Evolutionary conservation across 2,113 vertebrate species (phyloP).

Genomic region (Paramormyrops kingsleyae): DNA sequence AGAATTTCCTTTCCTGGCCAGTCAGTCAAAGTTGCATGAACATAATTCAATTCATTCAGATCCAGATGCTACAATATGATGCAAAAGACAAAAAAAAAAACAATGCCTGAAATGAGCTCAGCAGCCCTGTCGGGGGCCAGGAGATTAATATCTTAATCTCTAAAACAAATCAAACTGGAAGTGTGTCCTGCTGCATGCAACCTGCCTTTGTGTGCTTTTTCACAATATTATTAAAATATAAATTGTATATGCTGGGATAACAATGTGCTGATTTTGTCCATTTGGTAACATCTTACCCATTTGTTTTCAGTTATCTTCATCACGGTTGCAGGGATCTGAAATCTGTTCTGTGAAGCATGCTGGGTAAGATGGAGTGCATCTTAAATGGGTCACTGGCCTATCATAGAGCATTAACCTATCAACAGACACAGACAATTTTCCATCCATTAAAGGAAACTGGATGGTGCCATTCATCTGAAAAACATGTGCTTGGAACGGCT

Average conservation of each 20-base stretch:
- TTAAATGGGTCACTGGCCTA: neutral
- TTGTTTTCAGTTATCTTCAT: neutral
- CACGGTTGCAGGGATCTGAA: neutral
- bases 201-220: neutral
- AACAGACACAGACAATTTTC: neutral
- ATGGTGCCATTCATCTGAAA: neutral
- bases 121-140: neutral
- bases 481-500: neutral
- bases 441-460: neutral
- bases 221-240: neutral
- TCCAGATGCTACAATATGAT: neutral
- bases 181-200: neutral
- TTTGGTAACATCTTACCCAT: neutral
- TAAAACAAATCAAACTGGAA: neutral
- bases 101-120: neutral
- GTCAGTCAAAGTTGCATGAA: neutral
- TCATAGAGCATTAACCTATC: neutral
- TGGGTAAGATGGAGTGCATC: neutral
- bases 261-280: neutral
- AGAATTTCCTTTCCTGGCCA: neutral
- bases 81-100: neutral
- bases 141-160: neutral
- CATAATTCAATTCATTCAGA: neutral
- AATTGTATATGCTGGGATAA: neutral
- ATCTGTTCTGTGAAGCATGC: neutral